Evolutionary conservation across 2,797 vertebrate species (phyloP).

Genomic region (Liparis tanakae): DNA sequence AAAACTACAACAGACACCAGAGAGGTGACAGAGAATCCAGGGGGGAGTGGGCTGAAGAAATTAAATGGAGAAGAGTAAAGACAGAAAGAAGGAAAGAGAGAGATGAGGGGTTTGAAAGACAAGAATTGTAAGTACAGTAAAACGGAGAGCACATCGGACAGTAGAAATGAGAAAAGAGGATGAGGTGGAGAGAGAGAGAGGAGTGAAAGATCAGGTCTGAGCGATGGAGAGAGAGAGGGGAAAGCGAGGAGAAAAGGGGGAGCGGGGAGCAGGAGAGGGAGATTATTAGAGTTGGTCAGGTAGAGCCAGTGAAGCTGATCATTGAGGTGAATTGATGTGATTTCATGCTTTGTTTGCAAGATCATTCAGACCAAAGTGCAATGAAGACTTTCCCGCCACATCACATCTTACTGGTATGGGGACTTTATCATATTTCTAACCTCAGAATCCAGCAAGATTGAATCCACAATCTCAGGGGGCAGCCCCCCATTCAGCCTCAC

Average conservation of each 20-base stretch:
- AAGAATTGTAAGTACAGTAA: constrained; percentile 53
- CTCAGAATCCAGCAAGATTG: constrained; percentile 84
- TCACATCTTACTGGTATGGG: constrained; percentile 83
- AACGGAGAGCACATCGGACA: constrained; percentile 50
- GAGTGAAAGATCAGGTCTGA: constrained; percentile 66
- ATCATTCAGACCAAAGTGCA: constrained; percentile 88
- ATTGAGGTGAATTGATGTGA: constrained; percentile 93
- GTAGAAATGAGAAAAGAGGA: constrained; percentile 64
- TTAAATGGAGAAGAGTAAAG: constrained; percentile 28
- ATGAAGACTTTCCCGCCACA: constrained; percentile 86
- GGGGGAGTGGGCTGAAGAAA: constrained; percentile 25
- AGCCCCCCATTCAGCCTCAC: constrained; percentile 70
- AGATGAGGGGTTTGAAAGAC: constrained; percentile 38
- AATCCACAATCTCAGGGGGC: constrained; percentile 81
- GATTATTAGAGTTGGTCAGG: constrained; percentile 81
- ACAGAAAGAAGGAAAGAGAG: constrained; percentile 39
- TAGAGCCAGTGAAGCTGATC: constrained; percentile 87
- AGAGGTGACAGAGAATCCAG: constrained; percentile 30
- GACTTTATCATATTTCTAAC: constrained; percentile 88
- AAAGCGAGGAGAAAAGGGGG: constrained; percentile 57
- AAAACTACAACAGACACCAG: constrained; percentile 42
- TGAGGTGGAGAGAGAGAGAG: constrained; percentile 44
- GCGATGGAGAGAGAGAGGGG: constrained; percentile 58
- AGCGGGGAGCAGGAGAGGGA: constrained; percentile 67
- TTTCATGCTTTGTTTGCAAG: constrained; percentile 90